Evolutionary conservation across 2,113 vertebrate species (phyloP).

Genomic region (Engystomops pustulosus): DNA sequence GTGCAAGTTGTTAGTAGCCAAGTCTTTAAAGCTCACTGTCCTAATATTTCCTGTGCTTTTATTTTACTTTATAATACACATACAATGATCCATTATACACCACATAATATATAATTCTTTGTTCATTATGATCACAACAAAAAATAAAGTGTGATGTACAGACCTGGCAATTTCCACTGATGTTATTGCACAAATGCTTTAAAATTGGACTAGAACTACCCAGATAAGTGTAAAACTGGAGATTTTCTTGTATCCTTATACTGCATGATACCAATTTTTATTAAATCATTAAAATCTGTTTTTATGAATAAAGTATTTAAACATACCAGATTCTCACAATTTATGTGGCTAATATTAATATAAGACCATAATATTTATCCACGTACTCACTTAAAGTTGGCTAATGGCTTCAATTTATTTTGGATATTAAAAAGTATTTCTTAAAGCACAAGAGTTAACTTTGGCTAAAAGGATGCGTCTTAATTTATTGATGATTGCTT

Average conservation of each 20-base stretch:
- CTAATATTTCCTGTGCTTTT: conserved; percentile 77
- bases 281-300: conserved; percentile 87
- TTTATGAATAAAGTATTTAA: conserved; percentile 87
- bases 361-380: too few relatives aligned
- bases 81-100: conserved; percentile 78
- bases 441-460: too few relatives aligned
- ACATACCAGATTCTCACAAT: conserved; percentile 55
- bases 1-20: conserved; percentile 82
- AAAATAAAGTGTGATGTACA: conserved; percentile 73
- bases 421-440: too few relatives aligned
- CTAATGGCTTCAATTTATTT: too few relatives aligned
- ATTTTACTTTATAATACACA: conserved; percentile 72
- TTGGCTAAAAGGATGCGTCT: too few relatives aligned
- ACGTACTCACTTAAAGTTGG: too few relatives aligned
- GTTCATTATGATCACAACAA: conserved; percentile 80
- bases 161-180: conserved; percentile 81
- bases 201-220: conserved; percentile 83
- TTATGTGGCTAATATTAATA: not conserved
- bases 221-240: conserved; percentile 81
- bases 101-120: conserved; percentile 74
- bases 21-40: conserved; percentile 79
- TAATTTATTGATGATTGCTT: too few relatives aligned
- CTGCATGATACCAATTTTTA: conserved; percentile 91
- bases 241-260: conserved; percentile 85
- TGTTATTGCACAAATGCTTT: conserved; percentile 83